Conservation (phyloP, 2,888 invertebrate genomes). For the Syritta pipiens region DNA sequence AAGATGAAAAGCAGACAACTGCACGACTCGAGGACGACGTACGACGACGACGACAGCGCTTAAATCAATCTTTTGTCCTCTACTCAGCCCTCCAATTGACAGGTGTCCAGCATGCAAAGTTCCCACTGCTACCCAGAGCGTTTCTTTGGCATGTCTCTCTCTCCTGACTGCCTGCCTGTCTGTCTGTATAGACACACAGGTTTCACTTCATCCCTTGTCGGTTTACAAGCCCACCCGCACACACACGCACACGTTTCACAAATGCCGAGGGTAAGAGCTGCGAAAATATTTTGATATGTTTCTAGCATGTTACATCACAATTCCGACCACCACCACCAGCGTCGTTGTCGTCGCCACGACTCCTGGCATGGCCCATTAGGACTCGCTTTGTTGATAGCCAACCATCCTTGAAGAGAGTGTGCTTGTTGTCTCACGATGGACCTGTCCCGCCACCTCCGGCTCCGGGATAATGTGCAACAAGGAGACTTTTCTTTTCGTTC, state of each 20-base stretch:
- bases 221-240: slow-evolving; percentile 28
- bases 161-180: neutral
- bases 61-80: slow-evolving; percentile 65
- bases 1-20: slow-evolving; percentile 48
- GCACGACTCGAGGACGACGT: neutral
- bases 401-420: slow-evolving; percentile 62
- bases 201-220: slow-evolving; percentile 33
- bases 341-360: slow-evolving; percentile 6
- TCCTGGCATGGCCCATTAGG: slow-evolving; percentile 48
- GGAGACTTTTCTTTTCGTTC: slow-evolving; percentile 8
- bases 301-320: slow-evolving; percentile 65
- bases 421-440: slow-evolving; percentile 64
- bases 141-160: neutral
- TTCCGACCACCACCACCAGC: slow-evolving; percentile 38
- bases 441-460: slow-evolving; percentile 6
- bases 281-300: slow-evolving; percentile 69
- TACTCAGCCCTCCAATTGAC: slow-evolving; percentile 56
- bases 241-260: neutral
- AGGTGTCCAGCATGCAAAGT: slow-evolving; percentile 69
- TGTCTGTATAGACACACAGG: neutral
- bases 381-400: slow-evolving; percentile 66
- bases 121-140: slow-evolving; percentile 45
- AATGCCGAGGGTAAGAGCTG: slow-evolving; percentile 30
- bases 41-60: slow-evolving; percentile 14
- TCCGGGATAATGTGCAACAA: slow-evolving; percentile 48